Evolutionary conservation across 2,113 vertebrate species (phyloP), one percentile per base, ranked within the genome.

Genomic region (Siniperca chuatsi): DNA sequence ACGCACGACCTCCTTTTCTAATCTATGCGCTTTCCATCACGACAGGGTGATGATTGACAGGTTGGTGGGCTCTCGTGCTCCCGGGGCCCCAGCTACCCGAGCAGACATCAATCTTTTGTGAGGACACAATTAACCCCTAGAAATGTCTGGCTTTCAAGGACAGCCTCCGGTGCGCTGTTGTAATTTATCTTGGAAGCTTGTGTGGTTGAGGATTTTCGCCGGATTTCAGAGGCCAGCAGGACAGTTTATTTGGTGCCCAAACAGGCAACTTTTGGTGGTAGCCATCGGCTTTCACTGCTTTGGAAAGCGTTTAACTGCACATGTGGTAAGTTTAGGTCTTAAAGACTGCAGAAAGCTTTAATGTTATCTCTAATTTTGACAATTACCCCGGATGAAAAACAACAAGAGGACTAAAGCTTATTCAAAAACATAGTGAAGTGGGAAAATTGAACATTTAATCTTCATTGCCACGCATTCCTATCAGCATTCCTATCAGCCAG

Each of bases 21-120:
- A 70, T 91, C 78, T 81, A 75, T 86, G 60, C 50, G 77, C 60
- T 84, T 61, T 80, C 66, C 75, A 77, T 90, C 91, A 73, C 82
- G 70, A 92, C 88, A 42, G 64, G 1, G 35, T 2, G 70, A 44
- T 88, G 92, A 92, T 7, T 89, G 93, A 92, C 89, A 82, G 84
- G 35, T 78, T 1, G n/a, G 54, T 58, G 91, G 54, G 61, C 81
- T 65, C 72, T 58, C 33, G 46, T 16, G 66, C 83, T 69, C 46
- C 72, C 8, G 44, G 75, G 65, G 75, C 55, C 69, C 46, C 79
- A 40, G 78, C 64, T 74, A 76, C 44, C 79, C 77, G 3, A 37
- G 83, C 78, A 61, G 60, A 18, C 64, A 77, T 67, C 54, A 48
- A 9, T 58, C 85, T 25, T 64, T 48, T 40, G 55, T 25, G 67